A percentile compares a stretch with the other conserved stretches of the same genome.
phyloP scores from a whole-genome alignment of 2,113 vertebrate species.

The Cynocephalus volans region DNA sequence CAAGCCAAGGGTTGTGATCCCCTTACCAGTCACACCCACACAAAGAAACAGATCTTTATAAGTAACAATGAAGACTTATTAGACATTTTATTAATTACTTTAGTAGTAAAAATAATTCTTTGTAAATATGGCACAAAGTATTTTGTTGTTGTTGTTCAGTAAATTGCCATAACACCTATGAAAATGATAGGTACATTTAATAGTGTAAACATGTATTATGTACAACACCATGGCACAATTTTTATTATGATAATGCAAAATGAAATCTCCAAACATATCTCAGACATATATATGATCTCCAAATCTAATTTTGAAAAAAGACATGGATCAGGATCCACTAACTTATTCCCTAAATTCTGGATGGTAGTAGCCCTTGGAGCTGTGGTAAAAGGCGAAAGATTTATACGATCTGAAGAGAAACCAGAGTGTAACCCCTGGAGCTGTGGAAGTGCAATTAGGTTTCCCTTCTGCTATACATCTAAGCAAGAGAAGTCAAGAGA shows the following conservation, averaged over 20 bases:
- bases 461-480: background rate
- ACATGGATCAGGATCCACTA: background rate
- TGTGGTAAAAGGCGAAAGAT: too few species aligned
- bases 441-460: background rate
- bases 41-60: background rate
- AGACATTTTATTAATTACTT: background rate
- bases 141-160: background rate
- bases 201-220: background rate
- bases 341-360: background rate
- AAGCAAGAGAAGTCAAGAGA: background rate
- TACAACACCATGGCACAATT: background rate
- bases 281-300: background rate
- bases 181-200: background rate
- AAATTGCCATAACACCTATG: background rate
- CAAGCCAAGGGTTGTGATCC: too few species aligned
- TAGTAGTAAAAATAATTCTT: background rate
- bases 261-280: background rate
- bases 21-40: too few species aligned
- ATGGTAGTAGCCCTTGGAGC: too few species aligned
- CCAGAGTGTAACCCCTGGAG: too few species aligned
- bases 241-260: background rate
- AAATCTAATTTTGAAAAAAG: conserved; percentile 35
- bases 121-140: accelerated
- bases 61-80: background rate
- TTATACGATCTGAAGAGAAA: too few species aligned